Percentiles rank a stretch among this genome's conserved stretches.
These are phyloP conservation scores for Pecten maximus DNA, from an alignment of 2,888 invertebrate genomes.

Conservation along the genomic window DNA sequence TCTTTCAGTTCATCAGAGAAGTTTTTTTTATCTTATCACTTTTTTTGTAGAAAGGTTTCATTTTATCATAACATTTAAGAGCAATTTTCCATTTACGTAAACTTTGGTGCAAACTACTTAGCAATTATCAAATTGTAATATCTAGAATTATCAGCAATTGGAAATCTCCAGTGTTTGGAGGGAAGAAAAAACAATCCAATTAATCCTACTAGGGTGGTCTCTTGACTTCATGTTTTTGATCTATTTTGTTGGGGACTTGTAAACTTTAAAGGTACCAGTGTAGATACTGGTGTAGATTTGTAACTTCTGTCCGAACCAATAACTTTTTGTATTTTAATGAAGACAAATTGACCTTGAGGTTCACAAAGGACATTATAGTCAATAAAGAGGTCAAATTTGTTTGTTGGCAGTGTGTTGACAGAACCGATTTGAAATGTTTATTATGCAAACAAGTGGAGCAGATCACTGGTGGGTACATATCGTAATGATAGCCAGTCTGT, in stretches of 20 bases:
- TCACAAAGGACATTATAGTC: neutral
- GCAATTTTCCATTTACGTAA: conserved; percentile 16
- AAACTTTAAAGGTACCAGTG: too few relatives aligned
- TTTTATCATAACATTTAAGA: conserved; percentile 4
- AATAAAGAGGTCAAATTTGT: neutral
- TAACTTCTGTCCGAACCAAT: conserved; percentile 2
- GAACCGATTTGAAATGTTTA: neutral
- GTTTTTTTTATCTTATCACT: neutral
- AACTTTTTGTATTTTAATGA: neutral
- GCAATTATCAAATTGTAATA: conserved; percentile 24
- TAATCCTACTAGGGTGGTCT: conserved; percentile 18
- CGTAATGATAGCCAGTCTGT: too few relatives aligned
- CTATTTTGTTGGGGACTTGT: neutral
- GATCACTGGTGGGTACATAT: neutral
- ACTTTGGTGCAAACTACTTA: neutral
- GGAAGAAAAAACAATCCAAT: neutral
- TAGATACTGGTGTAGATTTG: neutral
- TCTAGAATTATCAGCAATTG: conserved; percentile 32
- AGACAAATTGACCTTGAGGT: neutral
- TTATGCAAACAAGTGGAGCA: neutral
- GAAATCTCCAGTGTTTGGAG: conserved; percentile 22
- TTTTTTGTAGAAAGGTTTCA: neutral
- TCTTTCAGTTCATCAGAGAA: neutral
- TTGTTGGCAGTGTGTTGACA: neutral
- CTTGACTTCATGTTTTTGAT: neutral